These are phyloP conservation scores for Tanytarsus gracilentus DNA, from an alignment of 2,888 invertebrate genomes.

Conservation along the genomic window DNA sequence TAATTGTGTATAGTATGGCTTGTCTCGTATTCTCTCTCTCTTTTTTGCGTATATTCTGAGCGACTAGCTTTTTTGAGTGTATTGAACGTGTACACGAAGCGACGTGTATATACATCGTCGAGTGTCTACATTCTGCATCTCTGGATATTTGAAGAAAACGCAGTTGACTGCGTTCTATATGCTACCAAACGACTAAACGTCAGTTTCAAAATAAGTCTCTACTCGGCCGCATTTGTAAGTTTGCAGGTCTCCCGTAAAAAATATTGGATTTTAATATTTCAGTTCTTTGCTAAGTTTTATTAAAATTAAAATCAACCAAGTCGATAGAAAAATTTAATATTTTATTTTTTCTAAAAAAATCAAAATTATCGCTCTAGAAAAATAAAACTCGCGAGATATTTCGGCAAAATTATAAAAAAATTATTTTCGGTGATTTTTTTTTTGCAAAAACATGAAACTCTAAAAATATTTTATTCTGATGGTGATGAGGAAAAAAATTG, in stretches of 20 bases:
- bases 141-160: slow-evolving; percentile 28
- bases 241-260: slow-evolving; percentile 22
- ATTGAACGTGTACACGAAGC: not conserved
- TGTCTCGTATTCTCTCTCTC: not conserved
- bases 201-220: slow-evolving; percentile 28
- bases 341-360: not conserved
- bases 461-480: slow-evolving; percentile 1
- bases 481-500: slow-evolving; percentile 2
- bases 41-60: not conserved
- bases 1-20: too few relatives aligned
- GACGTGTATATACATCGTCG: slow-evolving; percentile 6
- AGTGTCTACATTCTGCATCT: slow-evolving; percentile 26
- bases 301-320: too few relatives aligned
- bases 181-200: slow-evolving; percentile 28
- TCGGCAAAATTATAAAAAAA: not conserved
- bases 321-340: not conserved
- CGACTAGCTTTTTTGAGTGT: not conserved
- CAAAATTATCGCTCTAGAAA: too few relatives aligned
- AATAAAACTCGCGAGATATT: not conserved
- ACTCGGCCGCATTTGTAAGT: slow-evolving; percentile 28
- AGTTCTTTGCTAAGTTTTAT: not conserved
- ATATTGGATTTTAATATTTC: not conserved
- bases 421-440: slow-evolving; percentile 11
- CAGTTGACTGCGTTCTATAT: slow-evolving; percentile 28
- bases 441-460: not conserved